These are phyloP conservation scores for Opisthograptis luteolata DNA, from an alignment of 2,888 invertebrate species.

Conservation along the genomic window DNA sequence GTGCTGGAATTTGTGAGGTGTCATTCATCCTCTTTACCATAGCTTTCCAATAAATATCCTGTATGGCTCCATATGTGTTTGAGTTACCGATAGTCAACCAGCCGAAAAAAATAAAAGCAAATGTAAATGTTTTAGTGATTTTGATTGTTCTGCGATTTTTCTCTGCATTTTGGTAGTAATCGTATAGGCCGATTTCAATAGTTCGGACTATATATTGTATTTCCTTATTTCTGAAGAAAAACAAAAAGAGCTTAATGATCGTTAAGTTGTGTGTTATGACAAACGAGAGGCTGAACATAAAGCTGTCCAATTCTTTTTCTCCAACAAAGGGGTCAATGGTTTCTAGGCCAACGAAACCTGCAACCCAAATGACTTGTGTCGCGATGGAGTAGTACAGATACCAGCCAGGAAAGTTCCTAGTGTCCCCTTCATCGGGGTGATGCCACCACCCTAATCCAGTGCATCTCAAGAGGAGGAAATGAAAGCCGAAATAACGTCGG, in stretches of 20 bases:
- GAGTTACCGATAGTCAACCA: slow-evolving; percentile 76
- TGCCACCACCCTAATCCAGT: slow-evolving; percentile 80
- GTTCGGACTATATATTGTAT: slow-evolving; percentile 71
- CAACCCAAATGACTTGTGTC: slow-evolving; percentile 72
- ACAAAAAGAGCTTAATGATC: slow-evolving; percentile 71
- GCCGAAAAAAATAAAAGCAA: slow-evolving; percentile 70
- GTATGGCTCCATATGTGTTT: slow-evolving; percentile 67
- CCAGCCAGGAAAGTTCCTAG: slow-evolving; percentile 65
- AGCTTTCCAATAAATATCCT: slow-evolving; percentile 69
- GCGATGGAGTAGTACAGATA: slow-evolving; percentile 71
- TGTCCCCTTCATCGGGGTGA: slow-evolving; percentile 68
- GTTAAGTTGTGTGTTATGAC: slow-evolving; percentile 78
- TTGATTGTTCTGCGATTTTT: slow-evolving; percentile 61
- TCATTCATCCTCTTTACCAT: slow-evolving; percentile 57
- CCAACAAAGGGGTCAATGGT: slow-evolving; percentile 78
- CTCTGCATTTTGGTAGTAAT: slow-evolving; percentile 67
- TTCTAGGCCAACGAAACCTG: slow-evolving; percentile 74
- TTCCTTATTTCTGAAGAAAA: slow-evolving; percentile 69
- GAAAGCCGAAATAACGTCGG: slow-evolving; percentile 63
- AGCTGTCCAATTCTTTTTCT: slow-evolving; percentile 72
- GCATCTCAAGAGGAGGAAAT: slow-evolving; percentile 65
- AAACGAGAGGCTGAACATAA: slow-evolving; percentile 79
- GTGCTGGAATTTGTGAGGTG: slow-evolving; percentile 50
- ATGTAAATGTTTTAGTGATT: slow-evolving; percentile 62
- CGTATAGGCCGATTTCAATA: slow-evolving; percentile 64